These are phyloP conservation scores for Drosophila neoperkinsi DNA, from an alignment of 2,888 invertebrate genomes.

Conservation along the genomic window DNA sequence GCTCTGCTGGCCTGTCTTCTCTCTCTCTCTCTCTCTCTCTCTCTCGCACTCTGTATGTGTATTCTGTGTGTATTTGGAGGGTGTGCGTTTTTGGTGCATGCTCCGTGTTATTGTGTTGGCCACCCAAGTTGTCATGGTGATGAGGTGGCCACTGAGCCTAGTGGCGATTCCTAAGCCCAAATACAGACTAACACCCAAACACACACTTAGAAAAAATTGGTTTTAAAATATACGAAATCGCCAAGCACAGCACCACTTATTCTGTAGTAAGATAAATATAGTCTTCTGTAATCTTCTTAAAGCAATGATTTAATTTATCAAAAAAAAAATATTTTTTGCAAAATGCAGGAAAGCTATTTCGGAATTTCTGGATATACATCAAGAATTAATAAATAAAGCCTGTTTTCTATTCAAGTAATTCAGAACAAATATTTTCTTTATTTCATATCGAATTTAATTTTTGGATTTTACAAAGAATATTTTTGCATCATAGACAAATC, in stretches of 20 bases:
- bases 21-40: constrained; percentile 1
- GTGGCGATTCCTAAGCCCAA: constrained; percentile 48
- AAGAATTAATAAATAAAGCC: neutral
- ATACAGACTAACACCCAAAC: constrained; percentile 12
- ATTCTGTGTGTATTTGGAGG: constrained; percentile 19
- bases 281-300: neutral
- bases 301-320: neutral
- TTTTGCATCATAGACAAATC: neutral
- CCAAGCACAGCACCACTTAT: too few relatives aligned
- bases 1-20: neutral
- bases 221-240: neutral
- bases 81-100: constrained; percentile 71
- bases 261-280: too few relatives aligned
- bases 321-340: neutral
- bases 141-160: constrained; percentile 34
- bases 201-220: neutral
- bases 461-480: too few relatives aligned
- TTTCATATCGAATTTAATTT: neutral
- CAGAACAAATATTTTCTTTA: neutral
- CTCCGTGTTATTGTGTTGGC: constrained; percentile 80
- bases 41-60: constrained; percentile 1
- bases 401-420: neutral
- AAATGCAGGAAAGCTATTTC: neutral
- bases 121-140: constrained; percentile 69
- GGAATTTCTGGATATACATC: neutral